Evolutionary conservation across 2,797 vertebrate genomes (phyloP).

Genomic region (Knipowitschia caucasica): DNA sequence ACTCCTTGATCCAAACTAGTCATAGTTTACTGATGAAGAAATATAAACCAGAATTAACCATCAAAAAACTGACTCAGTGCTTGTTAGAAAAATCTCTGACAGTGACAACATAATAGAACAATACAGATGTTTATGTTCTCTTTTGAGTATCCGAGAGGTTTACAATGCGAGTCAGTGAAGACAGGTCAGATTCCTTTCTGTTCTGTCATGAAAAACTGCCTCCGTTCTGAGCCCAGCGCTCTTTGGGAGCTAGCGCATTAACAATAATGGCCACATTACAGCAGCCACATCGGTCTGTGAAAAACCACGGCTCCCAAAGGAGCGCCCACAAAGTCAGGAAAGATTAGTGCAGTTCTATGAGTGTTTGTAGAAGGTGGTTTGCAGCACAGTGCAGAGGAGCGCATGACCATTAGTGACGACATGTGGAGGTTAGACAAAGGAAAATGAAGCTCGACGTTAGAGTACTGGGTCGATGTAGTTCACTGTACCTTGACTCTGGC

Average conservation of each 20-base stretch:
- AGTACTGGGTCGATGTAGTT: conserved; percentile 19
- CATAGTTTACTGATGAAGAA: too few species aligned
- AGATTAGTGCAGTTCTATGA: conserved; percentile 51
- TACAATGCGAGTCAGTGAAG: background rate
- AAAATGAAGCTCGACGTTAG: conserved; percentile 29
- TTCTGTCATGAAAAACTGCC: conserved; percentile 47
- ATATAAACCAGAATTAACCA: too few species aligned
- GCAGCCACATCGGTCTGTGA: conserved; percentile 48
- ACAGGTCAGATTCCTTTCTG: conserved; percentile 34
- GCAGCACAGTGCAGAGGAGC: conserved; percentile 17
- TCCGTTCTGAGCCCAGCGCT: conserved; percentile 50
- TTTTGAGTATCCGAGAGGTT: background rate
- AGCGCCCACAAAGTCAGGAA: conserved; percentile 47
- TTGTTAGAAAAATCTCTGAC: too few species aligned
- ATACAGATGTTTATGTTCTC: conserved; percentile 1
- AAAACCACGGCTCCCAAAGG: conserved; percentile 62
- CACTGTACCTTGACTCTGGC: conserved; percentile 90
- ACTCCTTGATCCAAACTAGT: too few species aligned
- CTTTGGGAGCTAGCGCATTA: conserved; percentile 48
- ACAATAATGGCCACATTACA: conserved; percentile 53
- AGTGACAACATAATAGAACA: background rate
- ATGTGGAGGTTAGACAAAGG: conserved; percentile 37
- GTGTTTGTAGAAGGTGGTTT: conserved; percentile 37
- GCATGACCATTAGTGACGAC: conserved; percentile 38
- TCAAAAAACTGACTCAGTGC: too few species aligned